Evolutionary conservation across 1,140 invertebrate species (phyloP).

Genomic region (Triops longicaudatus): DNA sequence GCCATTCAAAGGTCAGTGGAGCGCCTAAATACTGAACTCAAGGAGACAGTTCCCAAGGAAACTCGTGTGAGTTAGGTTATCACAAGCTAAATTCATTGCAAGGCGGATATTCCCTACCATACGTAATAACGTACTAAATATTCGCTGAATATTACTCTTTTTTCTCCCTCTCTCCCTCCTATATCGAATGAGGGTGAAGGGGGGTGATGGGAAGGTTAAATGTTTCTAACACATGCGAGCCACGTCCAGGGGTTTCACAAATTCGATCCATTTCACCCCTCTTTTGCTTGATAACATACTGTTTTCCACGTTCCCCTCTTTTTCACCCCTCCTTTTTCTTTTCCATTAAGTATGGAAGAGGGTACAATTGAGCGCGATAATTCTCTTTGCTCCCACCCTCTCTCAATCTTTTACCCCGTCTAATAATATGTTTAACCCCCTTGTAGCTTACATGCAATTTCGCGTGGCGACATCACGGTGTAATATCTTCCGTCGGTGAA

Average conservation of each 20-base stretch:
- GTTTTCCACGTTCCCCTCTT: neutral
- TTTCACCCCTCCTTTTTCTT: neutral
- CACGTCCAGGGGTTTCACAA: neutral
- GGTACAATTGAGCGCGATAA: slow-evolving; percentile 1
- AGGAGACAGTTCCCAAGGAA: too few relatives aligned
- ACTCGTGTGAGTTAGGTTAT: too few relatives aligned
- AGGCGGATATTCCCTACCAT: too few relatives aligned
- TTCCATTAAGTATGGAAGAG: neutral
- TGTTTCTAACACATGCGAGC: neutral
- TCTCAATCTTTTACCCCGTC: neutral
- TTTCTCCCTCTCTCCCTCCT: too few relatives aligned
- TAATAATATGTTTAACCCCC: neutral
- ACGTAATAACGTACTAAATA: too few relatives aligned
- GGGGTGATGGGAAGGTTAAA: neutral
- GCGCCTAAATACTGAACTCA: too few relatives aligned
- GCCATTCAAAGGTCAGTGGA: too few relatives aligned
- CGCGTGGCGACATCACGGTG: slow-evolving; percentile 87
- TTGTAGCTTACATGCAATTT: slow-evolving; percentile 80
- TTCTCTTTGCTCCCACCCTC: neutral
- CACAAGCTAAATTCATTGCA: too few relatives aligned
- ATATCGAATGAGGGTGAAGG: too few relatives aligned
- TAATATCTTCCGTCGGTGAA: slow-evolving; percentile 81
- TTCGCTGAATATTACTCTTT: too few relatives aligned
- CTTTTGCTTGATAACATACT: neutral
- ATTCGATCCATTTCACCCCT: neutral